A percentile compares a stretch with the other conserved stretches of the same genome.
phyloP scores from a whole-genome alignment of 2,797 vertebrate genomes.

The Trachops cirrhosus region DNA sequence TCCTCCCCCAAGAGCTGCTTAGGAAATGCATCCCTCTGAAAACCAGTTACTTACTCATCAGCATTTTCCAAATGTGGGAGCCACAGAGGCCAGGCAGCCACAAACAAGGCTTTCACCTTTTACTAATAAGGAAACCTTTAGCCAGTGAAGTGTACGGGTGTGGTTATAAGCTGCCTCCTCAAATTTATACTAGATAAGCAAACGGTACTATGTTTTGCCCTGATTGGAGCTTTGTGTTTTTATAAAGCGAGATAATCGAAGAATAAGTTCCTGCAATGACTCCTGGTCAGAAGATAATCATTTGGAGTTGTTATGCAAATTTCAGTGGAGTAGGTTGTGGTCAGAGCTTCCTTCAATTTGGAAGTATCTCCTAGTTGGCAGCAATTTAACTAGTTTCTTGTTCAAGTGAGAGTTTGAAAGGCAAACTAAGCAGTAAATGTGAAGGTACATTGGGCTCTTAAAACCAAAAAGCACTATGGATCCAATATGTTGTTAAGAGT shows the following conservation, averaged over 20 bases:
- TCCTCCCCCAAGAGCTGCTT: background rate
- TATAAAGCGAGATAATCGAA: conserved; percentile 15
- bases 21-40: background rate
- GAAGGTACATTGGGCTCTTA: background rate
- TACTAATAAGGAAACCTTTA: background rate
- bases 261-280: background rate
- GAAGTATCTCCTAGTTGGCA: background rate
- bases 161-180: background rate
- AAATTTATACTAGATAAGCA: background rate
- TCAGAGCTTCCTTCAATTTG: background rate
- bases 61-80: background rate
- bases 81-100: background rate
- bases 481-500: background rate
- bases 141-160: background rate
- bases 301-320: background rate
- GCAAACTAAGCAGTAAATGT: conserved; percentile 3
- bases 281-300: background rate
- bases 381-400: background rate
- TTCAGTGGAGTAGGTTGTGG: background rate
- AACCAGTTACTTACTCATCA: background rate
- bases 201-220: background rate
- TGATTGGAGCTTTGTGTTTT: background rate
- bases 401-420: conserved; percentile 4
- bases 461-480: background rate
- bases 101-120: background rate